phyloP scores from a whole-genome alignment of 1,140 invertebrate species.

The Chironomus tepperi region DNA sequence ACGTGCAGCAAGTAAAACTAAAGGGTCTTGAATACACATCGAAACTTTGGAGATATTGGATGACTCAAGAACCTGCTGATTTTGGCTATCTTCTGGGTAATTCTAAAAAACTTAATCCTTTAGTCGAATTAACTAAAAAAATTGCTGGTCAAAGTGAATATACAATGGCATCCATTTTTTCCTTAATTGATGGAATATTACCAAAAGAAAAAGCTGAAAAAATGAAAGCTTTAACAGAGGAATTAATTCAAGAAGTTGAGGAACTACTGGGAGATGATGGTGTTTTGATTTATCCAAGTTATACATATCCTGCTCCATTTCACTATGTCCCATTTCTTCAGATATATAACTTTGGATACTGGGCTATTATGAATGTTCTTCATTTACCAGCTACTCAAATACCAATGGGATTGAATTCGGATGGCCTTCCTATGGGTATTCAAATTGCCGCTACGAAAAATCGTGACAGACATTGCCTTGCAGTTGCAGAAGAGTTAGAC shows the following conservation, averaged over 20 bases:
- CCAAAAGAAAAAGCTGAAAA: constrained; percentile 52
- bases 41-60: constrained; percentile 63
- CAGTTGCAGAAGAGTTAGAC: constrained; percentile 76
- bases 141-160: constrained; percentile 47
- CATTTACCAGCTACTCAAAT: constrained; percentile 77
- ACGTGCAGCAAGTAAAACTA: constrained; percentile 41
- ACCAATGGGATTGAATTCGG: constrained; percentile 60
- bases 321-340: constrained; percentile 72
- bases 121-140: constrained; percentile 50
- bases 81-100: constrained; percentile 56
- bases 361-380: constrained; percentile 79
- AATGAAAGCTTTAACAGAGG: constrained; percentile 49
- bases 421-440: constrained; percentile 69
- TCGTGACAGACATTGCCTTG: constrained; percentile 71
- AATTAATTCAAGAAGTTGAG: constrained; percentile 53
- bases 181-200: constrained; percentile 52
- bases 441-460: constrained; percentile 70
- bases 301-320: constrained; percentile 72
- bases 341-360: constrained; percentile 83
- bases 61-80: constrained; percentile 56
- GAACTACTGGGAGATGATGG: constrained; percentile 66
- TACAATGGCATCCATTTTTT: constrained; percentile 57
- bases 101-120: constrained; percentile 44
- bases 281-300: constrained; percentile 76
- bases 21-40: constrained; percentile 52